These are phyloP conservation scores for Chaetodon trifascialis DNA, from an alignment of 2,113 vertebrate genomes.

Conservation along the genomic window DNA sequence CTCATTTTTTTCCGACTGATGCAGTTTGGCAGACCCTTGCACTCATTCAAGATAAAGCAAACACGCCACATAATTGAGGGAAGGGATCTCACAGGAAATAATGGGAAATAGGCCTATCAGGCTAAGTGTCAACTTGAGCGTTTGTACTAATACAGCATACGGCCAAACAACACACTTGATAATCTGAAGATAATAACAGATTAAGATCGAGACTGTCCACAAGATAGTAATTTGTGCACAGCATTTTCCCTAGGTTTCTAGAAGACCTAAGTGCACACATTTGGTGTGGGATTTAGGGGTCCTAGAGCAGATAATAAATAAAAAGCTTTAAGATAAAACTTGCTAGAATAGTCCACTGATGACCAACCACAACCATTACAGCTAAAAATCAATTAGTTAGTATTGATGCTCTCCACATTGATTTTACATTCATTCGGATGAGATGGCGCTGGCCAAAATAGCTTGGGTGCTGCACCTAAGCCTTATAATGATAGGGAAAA, in stretches of 20 bases:
- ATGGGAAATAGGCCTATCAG: conserved; percentile 31
- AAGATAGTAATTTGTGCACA: conserved; percentile 10
- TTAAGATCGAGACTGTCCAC: conserved; percentile 5
- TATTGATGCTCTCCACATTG: too few relatives aligned
- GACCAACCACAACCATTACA: too few relatives aligned
- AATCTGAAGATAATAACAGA: conserved; percentile 47
- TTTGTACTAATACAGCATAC: conserved; percentile 28
- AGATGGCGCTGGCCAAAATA: too few relatives aligned
- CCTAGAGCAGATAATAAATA: too few relatives aligned
- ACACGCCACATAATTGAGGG: conserved; percentile 45
- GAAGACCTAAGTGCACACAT: too few relatives aligned
- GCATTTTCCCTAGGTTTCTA: too few relatives aligned
- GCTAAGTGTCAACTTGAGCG: conserved; percentile 27
- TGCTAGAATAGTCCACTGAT: too few relatives aligned
- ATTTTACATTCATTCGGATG: too few relatives aligned
- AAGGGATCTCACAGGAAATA: conserved; percentile 33
- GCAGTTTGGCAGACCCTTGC: conserved; percentile 19
- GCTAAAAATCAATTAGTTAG: background rate
- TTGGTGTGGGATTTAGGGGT: too few relatives aligned
- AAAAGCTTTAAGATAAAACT: too few relatives aligned
- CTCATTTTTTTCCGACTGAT: conserved; percentile 21
- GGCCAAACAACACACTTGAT: conserved; percentile 1
- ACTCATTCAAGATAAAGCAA: conserved; percentile 49
- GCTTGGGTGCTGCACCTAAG: too few relatives aligned
- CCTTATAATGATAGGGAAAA: too few relatives aligned